A percentile compares a stretch with the other conserved stretches of the same genome.
Evolutionary conservation across 2,888 invertebrate species (phyloP).

Genomic region (Cordilura impudica): DNA sequence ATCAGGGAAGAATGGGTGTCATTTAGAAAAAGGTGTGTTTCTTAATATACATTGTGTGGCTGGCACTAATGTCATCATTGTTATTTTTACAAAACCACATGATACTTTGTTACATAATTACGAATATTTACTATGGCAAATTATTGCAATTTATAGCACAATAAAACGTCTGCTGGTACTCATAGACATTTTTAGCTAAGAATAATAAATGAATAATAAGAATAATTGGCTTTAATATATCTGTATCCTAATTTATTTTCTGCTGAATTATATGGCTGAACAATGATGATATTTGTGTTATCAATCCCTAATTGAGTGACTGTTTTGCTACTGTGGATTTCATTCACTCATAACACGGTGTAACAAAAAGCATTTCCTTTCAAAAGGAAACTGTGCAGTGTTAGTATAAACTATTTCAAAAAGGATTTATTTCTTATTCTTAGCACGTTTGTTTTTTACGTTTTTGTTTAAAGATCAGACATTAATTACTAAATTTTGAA

Average conservation of each 20-base stretch:
- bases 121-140: background rate
- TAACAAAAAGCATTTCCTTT: no score
- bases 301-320: constrained; percentile 36
- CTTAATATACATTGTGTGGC: background rate
- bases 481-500: no score
- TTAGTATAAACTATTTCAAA: no score
- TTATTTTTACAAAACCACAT: constrained; percentile 8
- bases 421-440: no score
- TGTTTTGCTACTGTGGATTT: constrained; percentile 21
- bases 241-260: constrained; percentile 36
- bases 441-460: no score
- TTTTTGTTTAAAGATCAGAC: no score
- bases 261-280: background rate
- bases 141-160: background rate
- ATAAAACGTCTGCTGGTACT: background rate
- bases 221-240: constrained; percentile 41
- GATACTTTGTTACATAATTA: constrained; percentile 4
- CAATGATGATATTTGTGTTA: constrained; percentile 18
- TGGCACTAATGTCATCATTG: constrained; percentile 15
- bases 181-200: background rate
- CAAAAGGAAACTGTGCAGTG: no score
- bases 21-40: constrained; percentile 15
- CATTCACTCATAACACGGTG: no score
- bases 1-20: background rate
- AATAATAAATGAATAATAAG: constrained; percentile 42